Evolutionary conservation across 2,797 vertebrate genomes (phyloP).

Genomic region (Platalea minor): DNA sequence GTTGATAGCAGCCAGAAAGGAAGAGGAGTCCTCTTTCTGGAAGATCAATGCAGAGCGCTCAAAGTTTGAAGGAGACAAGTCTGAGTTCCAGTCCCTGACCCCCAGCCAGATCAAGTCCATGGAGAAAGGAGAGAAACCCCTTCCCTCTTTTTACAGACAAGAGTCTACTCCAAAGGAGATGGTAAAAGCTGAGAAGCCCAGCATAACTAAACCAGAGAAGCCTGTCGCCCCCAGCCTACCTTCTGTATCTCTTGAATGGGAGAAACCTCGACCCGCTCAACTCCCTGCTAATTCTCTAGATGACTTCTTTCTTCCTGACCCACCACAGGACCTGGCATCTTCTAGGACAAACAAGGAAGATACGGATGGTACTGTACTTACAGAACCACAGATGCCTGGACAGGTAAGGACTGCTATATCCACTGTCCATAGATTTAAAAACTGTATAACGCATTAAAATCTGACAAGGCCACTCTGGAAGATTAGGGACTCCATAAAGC

Average conservation of each 20-base stretch:
- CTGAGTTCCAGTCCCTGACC: slow-evolving; percentile 90
- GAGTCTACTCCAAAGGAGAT: slow-evolving; percentile 75
- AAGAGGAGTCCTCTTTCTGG: slow-evolving; percentile 95
- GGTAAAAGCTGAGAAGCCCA: slow-evolving; percentile 73
- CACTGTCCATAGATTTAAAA: neutral
- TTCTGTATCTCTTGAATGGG: slow-evolving; percentile 73
- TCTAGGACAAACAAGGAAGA: slow-evolving; percentile 47
- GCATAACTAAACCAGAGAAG: slow-evolving; percentile 78
- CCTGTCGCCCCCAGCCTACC: slow-evolving; percentile 40
- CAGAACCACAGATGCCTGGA: slow-evolving; percentile 73
- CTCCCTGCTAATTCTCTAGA: slow-evolving; percentile 74
- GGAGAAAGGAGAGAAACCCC: slow-evolving; percentile 93
- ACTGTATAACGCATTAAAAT: neutral
- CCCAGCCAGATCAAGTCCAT: slow-evolving; percentile 98
- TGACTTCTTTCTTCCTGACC: slow-evolving; percentile 78
- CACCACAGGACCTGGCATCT: slow-evolving; percentile 69
- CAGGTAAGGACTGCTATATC: slow-evolving; percentile 77
- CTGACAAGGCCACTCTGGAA: neutral
- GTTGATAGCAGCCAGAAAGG: slow-evolving; percentile 73
- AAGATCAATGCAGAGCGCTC: slow-evolving; percentile 94
- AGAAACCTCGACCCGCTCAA: slow-evolving; percentile 80
- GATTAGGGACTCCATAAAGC: neutral
- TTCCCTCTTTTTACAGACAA: slow-evolving; percentile 85
- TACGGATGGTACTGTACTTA: slow-evolving; percentile 35
- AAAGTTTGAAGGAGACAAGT: slow-evolving; percentile 86